Conservation (phyloP, 2,113 vertebrate species). For the Ciconia boyciana region DNA sequence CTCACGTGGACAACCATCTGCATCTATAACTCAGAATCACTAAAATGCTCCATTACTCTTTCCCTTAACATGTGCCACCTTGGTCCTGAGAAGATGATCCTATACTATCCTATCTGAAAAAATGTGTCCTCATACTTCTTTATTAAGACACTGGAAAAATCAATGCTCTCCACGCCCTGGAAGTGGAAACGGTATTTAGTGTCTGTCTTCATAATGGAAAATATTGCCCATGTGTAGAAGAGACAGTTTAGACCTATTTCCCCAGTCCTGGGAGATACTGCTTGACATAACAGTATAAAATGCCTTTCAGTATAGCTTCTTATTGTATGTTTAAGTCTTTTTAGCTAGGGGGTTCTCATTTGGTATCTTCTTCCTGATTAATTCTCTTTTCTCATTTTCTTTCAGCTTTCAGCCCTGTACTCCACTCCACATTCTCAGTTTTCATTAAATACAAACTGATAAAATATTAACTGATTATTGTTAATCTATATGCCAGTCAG, state of each 20-base stretch:
- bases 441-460: conserved; percentile 34
- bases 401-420: background rate
- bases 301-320: background rate
- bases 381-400: conserved; percentile 39
- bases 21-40: conserved; percentile 21
- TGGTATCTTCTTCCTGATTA: conserved; percentile 4
- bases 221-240: conserved; percentile 19
- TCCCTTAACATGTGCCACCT: background rate
- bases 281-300: background rate
- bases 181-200: conserved; percentile 39
- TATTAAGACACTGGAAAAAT: conserved; percentile 41
- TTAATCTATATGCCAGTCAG: background rate
- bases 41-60: conserved; percentile 20
- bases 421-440: background rate
- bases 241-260: conserved; percentile 19
- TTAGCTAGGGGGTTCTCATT: background rate
- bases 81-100: conserved; percentile 3
- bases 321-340: conserved; percentile 1
- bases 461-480: conserved; percentile 21
- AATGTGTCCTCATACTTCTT: background rate
- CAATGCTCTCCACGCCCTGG: conserved; percentile 17
- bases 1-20: conserved; percentile 26
- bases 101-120: background rate
- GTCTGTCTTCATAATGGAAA: conserved; percentile 49
- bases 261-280: background rate